phyloP scores from a whole-genome alignment of 1,140 invertebrate species.

The Drosophila persimilis region DNA sequence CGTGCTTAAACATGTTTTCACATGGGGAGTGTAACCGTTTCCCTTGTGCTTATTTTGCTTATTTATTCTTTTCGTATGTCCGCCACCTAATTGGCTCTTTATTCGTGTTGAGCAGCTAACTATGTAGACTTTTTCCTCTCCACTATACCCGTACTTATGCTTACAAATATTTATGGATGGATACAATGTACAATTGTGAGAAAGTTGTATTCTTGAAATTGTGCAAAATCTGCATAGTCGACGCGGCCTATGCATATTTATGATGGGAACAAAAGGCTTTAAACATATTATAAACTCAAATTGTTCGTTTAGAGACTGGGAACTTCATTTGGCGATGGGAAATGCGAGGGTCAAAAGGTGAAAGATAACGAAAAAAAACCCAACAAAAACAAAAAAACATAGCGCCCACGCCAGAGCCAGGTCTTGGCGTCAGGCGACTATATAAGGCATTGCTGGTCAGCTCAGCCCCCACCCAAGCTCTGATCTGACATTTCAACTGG shows the following conservation, averaged over 20 bases:
- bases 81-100: slow-evolving; percentile 38
- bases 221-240: slow-evolving; percentile 22
- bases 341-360: slow-evolving; percentile 23
- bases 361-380: slow-evolving; percentile 5
- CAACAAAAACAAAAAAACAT: no score
- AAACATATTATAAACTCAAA: slow-evolving; percentile 37
- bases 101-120: slow-evolving; percentile 27
- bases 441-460: slow-evolving; percentile 22
- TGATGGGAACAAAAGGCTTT: slow-evolving; percentile 30
- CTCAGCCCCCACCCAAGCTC: not conserved
- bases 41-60: not conserved
- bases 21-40: slow-evolving; percentile 19
- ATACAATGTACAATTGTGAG: slow-evolving; percentile 50
- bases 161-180: slow-evolving; percentile 1
- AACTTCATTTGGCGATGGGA: slow-evolving; percentile 8
- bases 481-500: slow-evolving; percentile 30
- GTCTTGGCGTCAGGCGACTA: slow-evolving; percentile 1
- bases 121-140: slow-evolving; percentile 27
- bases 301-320: slow-evolving; percentile 33
- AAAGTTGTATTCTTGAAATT: slow-evolving; percentile 44
- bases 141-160: slow-evolving; percentile 4
- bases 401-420: not conserved
- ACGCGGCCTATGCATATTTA: slow-evolving; percentile 23
- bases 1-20: slow-evolving; percentile 38
- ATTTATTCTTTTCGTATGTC: slow-evolving; percentile 5